A percentile compares a stretch with the other conserved stretches of the same genome.
phyloP scores from a whole-genome alignment of 2,797 vertebrate genomes.

The Acipenser ruthenus region DNA sequence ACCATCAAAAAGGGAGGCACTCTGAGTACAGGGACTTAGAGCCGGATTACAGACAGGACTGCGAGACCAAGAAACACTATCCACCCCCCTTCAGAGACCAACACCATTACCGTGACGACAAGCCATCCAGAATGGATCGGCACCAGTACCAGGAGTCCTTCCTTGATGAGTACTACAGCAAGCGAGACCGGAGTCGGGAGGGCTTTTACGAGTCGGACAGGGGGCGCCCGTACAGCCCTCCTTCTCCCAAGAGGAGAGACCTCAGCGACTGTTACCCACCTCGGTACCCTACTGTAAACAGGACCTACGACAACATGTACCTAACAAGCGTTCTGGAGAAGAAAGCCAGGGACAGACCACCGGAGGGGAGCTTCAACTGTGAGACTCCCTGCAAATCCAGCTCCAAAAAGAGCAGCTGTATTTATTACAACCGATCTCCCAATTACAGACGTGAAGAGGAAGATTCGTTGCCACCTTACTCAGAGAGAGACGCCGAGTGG shows the following conservation, averaged over 20 bases:
- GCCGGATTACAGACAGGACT: conserved; percentile 47
- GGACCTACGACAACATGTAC: conserved; percentile 75
- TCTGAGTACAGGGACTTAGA: conserved; percentile 52
- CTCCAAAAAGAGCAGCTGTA: conserved; percentile 66
- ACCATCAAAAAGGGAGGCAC: conserved; percentile 53
- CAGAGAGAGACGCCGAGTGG: conserved; percentile 65
- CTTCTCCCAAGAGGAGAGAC: conserved; percentile 66
- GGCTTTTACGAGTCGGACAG: conserved; percentile 44
- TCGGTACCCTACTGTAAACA: conserved; percentile 47
- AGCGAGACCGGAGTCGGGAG: conserved; percentile 38
- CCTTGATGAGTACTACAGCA: conserved; percentile 53
- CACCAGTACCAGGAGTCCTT: conserved; percentile 51
- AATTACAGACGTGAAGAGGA: conserved; percentile 69
- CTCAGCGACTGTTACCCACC: conserved; percentile 59
- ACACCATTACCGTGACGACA: conserved; percentile 37
- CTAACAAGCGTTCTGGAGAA: conserved; percentile 73
- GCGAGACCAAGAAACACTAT: conserved; percentile 23
- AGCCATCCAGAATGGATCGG: conserved; percentile 40
- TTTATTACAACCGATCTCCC: conserved; percentile 62
- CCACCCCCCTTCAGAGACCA: conserved; percentile 26
- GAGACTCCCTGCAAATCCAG: conserved; percentile 83
- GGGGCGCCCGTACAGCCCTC: conserved; percentile 61
- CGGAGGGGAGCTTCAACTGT: conserved; percentile 59
- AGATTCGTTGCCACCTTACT: conserved; percentile 87
- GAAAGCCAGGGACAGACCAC: conserved; percentile 64